Evolutionary conservation across 2,888 invertebrate genomes (phyloP).

Genomic region (Trileptium ribeirensis): DNA sequence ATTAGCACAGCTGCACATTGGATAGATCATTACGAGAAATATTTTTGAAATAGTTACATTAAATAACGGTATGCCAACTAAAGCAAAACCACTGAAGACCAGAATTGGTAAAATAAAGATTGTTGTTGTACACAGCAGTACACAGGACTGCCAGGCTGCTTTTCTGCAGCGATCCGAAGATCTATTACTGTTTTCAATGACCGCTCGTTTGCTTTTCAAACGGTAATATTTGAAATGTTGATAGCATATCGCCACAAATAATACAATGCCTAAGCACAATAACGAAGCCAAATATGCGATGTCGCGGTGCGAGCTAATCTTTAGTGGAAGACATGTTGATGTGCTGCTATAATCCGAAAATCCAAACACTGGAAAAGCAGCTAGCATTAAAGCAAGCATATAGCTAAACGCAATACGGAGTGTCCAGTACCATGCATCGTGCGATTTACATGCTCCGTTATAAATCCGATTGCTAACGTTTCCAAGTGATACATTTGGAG

Average conservation of each 20-base stretch:
- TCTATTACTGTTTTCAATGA: not conserved
- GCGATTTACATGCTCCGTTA: not conserved
- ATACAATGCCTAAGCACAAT: constrained; percentile 82
- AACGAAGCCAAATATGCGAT: constrained; percentile 80
- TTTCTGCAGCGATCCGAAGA: not conserved
- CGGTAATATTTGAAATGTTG: no score
- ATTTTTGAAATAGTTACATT: constrained; percentile 89
- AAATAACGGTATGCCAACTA: constrained; percentile 80
- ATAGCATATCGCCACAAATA: constrained; percentile 70
- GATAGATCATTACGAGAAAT: constrained; percentile 83
- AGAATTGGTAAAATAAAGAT: constrained; percentile 97
- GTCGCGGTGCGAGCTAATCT: constrained; percentile 70
- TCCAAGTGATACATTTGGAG: no score
- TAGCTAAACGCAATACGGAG: constrained; percentile 76
- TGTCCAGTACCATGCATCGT: constrained; percentile 54
- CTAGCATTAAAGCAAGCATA: constrained; percentile 78
- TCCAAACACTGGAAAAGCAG: constrained; percentile 77
- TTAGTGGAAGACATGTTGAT: constrained; percentile 91
- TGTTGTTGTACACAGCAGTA: constrained; percentile 92
- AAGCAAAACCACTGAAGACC: constrained; percentile 85
- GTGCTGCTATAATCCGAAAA: constrained; percentile 91
- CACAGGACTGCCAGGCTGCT: constrained; percentile 90
- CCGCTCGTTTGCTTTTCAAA: not conserved
- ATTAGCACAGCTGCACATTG: constrained; percentile 92
- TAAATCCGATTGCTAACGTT: not conserved